Evolutionary conservation across 2,888 invertebrate genomes (phyloP), one percentile per base, ranked within the genome.

Genomic region (Torymus tubicola): DNA sequence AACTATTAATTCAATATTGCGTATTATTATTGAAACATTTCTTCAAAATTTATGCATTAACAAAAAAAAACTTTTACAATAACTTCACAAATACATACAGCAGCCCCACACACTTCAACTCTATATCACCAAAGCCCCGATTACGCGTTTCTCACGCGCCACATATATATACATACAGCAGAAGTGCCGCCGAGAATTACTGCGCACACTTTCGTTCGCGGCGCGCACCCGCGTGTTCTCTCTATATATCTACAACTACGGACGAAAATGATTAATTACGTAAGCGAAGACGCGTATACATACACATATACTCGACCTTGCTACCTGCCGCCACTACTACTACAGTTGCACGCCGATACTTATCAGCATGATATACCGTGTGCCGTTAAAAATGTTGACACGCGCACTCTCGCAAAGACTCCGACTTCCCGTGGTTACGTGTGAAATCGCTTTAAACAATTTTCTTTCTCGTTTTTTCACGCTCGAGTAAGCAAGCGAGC

Each of bases 191-290:
- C 8, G 42, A 42, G 42, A 42, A 42, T 42, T 42, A 42, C 42
- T 42, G 42, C 42, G 42, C 42, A 8, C 42, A 42, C 42, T 42
- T 8, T 42, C 42, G 42, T 42, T 42, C 8, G 8, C 42, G 42
- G 8, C 77, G 42, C 42, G 67, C 64, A 64, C 67, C 55, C 42
- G 42, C 8, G 42, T 42, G 1, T 21, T 21, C 21, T 21, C 21
- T 42, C 42, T 42, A 42, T 42, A 42, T 8, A 21, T 21, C 1
- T 21, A 21, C 2, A 21, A 72, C 53, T 50, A 53, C 81, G 78
- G 69, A 82, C 72, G 82, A 85, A 86, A 86, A 85, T 86, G 85
- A 87, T 87, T 85, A 85, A 86, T 87, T 82, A 83, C 83, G 60
- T 71, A 67, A 77, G 75, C 65, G 18, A 73, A 72, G 74, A 81